A percentile compares a stretch with the other conserved stretches of the same genome.
Conservation (phyloP, 2,113 vertebrate species). For the Pycnonotus jocosus region DNA sequence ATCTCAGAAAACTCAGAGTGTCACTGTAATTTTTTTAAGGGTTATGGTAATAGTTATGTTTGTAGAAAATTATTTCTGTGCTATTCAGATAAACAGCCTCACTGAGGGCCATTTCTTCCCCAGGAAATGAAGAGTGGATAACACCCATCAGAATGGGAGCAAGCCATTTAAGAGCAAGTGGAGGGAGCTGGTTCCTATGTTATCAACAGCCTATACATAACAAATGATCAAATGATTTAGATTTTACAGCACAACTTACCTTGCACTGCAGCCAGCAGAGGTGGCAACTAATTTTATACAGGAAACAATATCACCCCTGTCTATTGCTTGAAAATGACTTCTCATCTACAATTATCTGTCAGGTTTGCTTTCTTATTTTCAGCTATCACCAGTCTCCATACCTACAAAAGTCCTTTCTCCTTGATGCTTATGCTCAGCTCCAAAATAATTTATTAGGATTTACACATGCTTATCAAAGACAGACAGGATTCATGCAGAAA, state of each 20-base stretch:
- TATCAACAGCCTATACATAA: conserved; percentile 20
- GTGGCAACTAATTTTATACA: conserved; percentile 17
- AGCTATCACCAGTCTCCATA: conserved; percentile 3
- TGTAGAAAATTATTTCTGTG: not conserved
- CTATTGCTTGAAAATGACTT: conserved; percentile 14
- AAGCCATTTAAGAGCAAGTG: conserved; percentile 19
- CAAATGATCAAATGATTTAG: not conserved
- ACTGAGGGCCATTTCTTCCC: not conserved
- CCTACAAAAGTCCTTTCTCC: not conserved
- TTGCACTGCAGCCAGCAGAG: not conserved
- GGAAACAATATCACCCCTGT: not conserved
- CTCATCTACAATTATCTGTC: conserved; percentile 25
- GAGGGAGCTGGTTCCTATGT: not conserved
- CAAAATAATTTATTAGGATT: conserved; percentile 23
- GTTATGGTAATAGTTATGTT: conserved; percentile 13
- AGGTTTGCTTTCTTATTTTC: conserved; percentile 20
- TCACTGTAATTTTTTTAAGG: conserved; percentile 1
- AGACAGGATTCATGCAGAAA: conserved; percentile 17
- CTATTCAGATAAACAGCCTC: conserved; percentile 29
- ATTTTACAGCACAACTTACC: conserved; percentile 20
- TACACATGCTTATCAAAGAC: conserved; percentile 32
- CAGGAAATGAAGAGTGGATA: conserved; percentile 5
- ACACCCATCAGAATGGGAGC: not conserved
- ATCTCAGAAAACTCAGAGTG: conserved; percentile 4
- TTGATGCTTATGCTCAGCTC: not conserved